Evolutionary conservation across 2,888 invertebrate species (phyloP).

Genomic region (Mamestra brassicae): DNA sequence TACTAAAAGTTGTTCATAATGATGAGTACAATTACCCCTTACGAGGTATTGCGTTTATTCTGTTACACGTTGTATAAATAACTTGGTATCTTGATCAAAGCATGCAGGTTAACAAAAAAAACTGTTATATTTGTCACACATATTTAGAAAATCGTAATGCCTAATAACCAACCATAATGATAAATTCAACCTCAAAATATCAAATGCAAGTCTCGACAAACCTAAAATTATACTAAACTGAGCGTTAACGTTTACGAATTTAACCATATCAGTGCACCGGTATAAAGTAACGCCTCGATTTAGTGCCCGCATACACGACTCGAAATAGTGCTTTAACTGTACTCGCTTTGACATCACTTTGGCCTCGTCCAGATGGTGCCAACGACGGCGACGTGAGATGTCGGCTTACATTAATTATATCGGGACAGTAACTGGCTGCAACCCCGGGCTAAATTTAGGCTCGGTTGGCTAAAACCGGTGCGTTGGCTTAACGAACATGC

Average conservation of each 20-base stretch:
- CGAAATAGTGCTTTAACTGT: conserved; percentile 59
- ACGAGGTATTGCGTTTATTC: too few relatives aligned
- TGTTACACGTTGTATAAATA: too few relatives aligned
- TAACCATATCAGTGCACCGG: background rate
- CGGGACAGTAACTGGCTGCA: conserved; percentile 48
- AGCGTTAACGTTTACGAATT: background rate
- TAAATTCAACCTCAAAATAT: background rate
- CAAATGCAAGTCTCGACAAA: background rate
- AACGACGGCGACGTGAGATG: conserved; percentile 54
- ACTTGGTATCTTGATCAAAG: too few relatives aligned
- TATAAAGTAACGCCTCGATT: conserved; percentile 16
- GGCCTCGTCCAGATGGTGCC: conserved; percentile 59
- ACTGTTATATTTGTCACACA: too few relatives aligned
- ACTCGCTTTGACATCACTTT: conserved; percentile 61
- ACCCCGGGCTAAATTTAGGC: conserved; percentile 48
- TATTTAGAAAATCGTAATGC: too few relatives aligned
- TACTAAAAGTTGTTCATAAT: too few relatives aligned
- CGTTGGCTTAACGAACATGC: conserved; percentile 1
- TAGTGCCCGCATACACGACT: conserved; percentile 44
- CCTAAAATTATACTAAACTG: background rate
- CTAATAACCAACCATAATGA: too few relatives aligned
- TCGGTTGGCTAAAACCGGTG: conserved; percentile 36
- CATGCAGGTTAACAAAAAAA: too few relatives aligned
- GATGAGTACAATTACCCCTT: too few relatives aligned
- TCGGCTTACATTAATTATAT: conserved; percentile 66